Percentiles rank a stretch among this genome's conserved stretches.
phyloP scores from a whole-genome alignment of 64 coral and sea anemone species.

The Actinia tenebrosa region DNA sequence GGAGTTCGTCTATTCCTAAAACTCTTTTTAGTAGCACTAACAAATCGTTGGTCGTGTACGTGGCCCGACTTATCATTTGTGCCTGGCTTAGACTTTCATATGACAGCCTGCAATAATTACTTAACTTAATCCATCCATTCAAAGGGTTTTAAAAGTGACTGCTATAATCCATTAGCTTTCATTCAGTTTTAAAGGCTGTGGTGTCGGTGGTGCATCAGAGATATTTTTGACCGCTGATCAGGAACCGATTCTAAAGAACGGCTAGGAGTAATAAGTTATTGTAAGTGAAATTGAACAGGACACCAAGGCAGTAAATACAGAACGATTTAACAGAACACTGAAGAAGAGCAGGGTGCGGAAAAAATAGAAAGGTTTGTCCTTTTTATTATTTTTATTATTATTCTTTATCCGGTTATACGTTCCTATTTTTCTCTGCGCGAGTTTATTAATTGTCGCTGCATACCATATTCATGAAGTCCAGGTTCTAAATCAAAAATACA shows the following conservation, averaged over 20 bases:
- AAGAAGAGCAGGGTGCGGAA: not conserved
- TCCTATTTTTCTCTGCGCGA: no score
- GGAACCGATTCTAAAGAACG: not conserved
- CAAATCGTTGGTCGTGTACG: not conserved
- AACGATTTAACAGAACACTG: not conserved
- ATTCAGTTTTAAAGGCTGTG: no score
- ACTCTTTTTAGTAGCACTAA: not conserved
- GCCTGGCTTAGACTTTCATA: not conserved
- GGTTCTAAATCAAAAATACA: no score
- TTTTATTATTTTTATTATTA: no score
- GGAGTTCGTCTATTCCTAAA: not conserved
- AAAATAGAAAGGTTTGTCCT: not conserved
- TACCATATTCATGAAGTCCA: no score
- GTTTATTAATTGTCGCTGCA: no score
- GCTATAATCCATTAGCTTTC: not conserved
- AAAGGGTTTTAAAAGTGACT: not conserved
- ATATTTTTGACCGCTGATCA: no score
- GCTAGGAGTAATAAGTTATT: not conserved
- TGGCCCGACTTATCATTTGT: not conserved
- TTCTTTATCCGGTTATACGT: no score
- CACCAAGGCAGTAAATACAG: not conserved
- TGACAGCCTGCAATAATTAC: not conserved
- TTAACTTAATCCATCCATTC: not conserved
- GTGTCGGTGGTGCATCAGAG: no score
- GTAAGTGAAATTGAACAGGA: no score